These are phyloP conservation scores for Haliclona indistincta DNA, from an alignment of 37 sponge, comb jelly and placozoan genomes.

Conservation along the genomic window DNA sequence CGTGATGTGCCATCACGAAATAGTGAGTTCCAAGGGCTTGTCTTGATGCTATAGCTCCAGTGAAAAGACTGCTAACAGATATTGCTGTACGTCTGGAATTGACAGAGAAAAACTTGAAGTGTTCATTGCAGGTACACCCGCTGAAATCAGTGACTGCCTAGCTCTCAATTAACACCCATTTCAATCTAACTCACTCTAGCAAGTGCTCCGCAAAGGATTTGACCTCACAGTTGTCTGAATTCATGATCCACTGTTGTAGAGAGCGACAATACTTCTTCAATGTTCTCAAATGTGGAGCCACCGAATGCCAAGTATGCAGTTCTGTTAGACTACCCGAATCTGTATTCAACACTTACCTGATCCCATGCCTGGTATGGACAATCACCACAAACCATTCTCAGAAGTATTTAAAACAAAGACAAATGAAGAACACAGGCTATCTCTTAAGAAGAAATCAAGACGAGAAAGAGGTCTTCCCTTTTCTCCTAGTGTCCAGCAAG, in stretches of 20 bases:
- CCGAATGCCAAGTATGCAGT: constrained; percentile 12
- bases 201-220: not conserved
- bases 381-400: constrained; percentile 10
- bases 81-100: constrained; percentile 1
- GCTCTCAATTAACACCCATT: not conserved
- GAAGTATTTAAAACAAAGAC: constrained; percentile 10
- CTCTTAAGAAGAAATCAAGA: constrained; percentile 6
- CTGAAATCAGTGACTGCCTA: not conserved
- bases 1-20: not conserved
- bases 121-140: constrained; percentile 4
- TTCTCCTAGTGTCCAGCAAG: no score
- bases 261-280: constrained; percentile 22
- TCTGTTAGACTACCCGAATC: constrained; percentile 8
- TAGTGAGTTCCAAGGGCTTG: not conserved
- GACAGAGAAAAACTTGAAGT: not conserved
- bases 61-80: not conserved
- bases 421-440: constrained; percentile 29
- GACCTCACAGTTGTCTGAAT: not conserved
- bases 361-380: constrained; percentile 6
- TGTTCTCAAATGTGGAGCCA: constrained; percentile 14
- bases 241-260: constrained; percentile 28
- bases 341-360: constrained; percentile 21
- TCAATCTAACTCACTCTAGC: not conserved
- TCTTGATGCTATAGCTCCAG: constrained; percentile 3
- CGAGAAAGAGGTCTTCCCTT: no score